phyloP scores from a whole-genome alignment of 2,888 invertebrate species.

The Scrobipalpa costella region DNA sequence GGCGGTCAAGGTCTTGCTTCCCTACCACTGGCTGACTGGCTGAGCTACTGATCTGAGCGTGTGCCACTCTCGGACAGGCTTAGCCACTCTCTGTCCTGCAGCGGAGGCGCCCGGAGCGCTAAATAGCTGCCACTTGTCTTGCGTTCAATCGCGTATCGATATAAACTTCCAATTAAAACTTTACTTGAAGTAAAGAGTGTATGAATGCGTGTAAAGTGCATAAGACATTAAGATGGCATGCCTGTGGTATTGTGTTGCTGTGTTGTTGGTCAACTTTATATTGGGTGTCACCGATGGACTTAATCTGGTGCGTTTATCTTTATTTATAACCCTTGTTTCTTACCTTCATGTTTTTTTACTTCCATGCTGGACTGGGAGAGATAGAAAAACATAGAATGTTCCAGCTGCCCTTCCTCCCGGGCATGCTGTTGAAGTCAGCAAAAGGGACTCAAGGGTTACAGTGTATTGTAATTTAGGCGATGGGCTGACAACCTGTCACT shows the following conservation, averaged over 20 bases:
- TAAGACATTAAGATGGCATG: slow-evolving; percentile 20
- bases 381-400: too few species aligned
- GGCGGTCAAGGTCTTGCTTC: slow-evolving; percentile 65
- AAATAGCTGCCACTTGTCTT: background rate
- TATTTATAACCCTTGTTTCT: background rate
- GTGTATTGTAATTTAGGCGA: too few species aligned
- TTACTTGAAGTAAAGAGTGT: background rate
- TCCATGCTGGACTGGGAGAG: too few species aligned
- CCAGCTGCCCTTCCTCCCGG: too few species aligned
- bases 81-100: background rate
- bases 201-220: background rate
- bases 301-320: slow-evolving; percentile 52
- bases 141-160: background rate
- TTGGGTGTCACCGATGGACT: slow-evolving; percentile 57
- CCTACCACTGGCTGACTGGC: slow-evolving; percentile 46
- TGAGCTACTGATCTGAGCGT: slow-evolving; percentile 24
- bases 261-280: slow-evolving; percentile 56
- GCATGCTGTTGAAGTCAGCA: too few species aligned
- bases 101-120: background rate
- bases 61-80: background rate
- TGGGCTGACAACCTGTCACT: too few species aligned
- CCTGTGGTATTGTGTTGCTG: slow-evolving; percentile 48
- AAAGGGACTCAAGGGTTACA: too few species aligned
- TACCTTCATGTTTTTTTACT: too few species aligned
- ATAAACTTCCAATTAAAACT: background rate